phyloP scores from a whole-genome alignment of 2,113 vertebrate species.

The Prionailurus bengalensis region DNA sequence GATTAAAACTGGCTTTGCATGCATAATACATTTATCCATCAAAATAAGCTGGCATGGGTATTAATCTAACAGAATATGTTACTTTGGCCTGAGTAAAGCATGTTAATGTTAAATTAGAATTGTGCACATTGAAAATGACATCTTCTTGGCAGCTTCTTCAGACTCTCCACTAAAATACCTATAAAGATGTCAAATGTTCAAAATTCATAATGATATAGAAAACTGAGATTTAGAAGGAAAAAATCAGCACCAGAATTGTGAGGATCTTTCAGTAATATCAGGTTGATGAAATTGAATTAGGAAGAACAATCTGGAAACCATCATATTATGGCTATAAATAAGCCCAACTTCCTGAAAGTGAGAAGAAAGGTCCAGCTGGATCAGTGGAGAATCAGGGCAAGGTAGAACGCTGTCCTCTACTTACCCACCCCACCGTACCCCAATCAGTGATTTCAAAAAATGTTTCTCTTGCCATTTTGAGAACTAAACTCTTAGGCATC shows the following conservation, averaged over 20 bases:
- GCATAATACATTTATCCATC: not conserved
- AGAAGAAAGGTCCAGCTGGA: not conserved
- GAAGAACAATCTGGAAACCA: not conserved
- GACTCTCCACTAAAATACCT: constrained; percentile 5
- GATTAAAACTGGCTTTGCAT: constrained; percentile 19
- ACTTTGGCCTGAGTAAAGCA: not conserved
- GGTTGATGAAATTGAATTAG: not conserved
- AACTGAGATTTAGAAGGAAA: not conserved
- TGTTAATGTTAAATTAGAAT: constrained; percentile 39
- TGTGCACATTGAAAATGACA: not conserved
- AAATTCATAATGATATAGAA: constrained; percentile 32
- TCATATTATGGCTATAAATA: not conserved
- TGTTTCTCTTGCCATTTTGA: not conserved
- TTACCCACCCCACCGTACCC: fast-evolving
- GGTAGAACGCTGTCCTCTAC: too few relatives aligned
- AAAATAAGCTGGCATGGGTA: constrained; percentile 1
- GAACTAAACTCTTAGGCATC: not conserved
- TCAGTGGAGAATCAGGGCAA: not conserved
- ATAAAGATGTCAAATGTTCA: constrained; percentile 38
- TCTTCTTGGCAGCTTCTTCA: not conserved
- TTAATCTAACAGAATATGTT: constrained; percentile 38
- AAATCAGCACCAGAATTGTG: not conserved
- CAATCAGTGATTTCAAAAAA: not conserved
- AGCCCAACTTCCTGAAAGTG: not conserved
- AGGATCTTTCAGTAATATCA: constrained; percentile 9